Conservation (phyloP, 2,113 vertebrate genomes). For the Gymnarchus niloticus region DNA sequence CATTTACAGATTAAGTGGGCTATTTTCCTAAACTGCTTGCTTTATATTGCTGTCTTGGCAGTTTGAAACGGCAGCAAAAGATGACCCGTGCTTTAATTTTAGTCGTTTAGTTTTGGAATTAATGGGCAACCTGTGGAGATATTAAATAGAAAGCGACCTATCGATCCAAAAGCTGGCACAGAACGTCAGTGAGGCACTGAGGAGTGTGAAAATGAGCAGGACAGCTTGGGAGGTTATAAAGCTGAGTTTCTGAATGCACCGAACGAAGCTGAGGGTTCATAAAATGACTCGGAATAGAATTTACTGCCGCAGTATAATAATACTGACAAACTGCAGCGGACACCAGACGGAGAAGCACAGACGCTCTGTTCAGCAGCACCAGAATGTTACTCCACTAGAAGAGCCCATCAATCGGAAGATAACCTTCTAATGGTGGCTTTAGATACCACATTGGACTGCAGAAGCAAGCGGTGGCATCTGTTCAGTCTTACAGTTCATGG, state of each 20-base stretch:
- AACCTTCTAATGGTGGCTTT: background rate
- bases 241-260: background rate
- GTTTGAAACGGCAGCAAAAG: background rate
- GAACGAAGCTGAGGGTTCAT: background rate
- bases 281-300: background rate
- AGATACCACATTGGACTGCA: background rate
- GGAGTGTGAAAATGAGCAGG: background rate
- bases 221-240: background rate
- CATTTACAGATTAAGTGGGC: constrained; percentile 12
- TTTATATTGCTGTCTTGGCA: background rate
- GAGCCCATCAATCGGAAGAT: background rate
- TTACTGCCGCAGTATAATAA: background rate
- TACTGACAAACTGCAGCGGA: background rate
- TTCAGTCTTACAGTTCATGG: background rate
- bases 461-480: background rate
- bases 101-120: background rate
- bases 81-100: background rate
- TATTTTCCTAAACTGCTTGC: background rate
- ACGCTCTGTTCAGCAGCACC: background rate
- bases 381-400: background rate
- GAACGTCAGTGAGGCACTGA: background rate
- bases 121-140: background rate
- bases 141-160: too few species aligned
- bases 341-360: background rate
- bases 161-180: background rate